Evolutionary conservation across 2,113 vertebrate species (phyloP), one percentile per base, ranked within the genome.

Genomic region (Gobiocypris rarus): DNA sequence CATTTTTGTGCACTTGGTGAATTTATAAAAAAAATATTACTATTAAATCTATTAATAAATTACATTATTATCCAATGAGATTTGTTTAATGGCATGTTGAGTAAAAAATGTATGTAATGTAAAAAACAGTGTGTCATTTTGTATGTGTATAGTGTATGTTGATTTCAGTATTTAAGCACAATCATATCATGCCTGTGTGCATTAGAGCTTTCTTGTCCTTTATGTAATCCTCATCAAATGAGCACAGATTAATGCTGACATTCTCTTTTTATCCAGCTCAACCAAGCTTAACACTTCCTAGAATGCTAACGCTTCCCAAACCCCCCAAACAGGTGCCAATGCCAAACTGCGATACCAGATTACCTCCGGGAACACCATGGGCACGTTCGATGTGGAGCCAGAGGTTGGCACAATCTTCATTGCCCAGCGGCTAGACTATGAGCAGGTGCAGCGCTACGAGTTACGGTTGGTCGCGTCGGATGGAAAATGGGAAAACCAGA

Each of bases 401-500:
- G 95, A 96, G 89, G 91, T 92, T 82, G 96, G 96, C 84, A 94
- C 94, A 22, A 88, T 97, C 81, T 95, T 95, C 50, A 93, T 97
- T 17, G 92, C 94, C 70, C 96, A 95, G 88, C 86, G 92, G n/a
- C 93, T 97, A 74, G 95, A 97, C 91, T 97, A 96, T 15, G 96
- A 97, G 92, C 91, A 92, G 87, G 93, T 95, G 74, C 94, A 92
- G 71, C 90, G 82, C 48, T 96, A 95, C 41, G 93, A 96, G 85
- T 93, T 97, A 31, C 89, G 89, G 7, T 91, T 97, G 90, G 95
- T 97, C 45, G 96, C 95, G 2, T 97, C 96, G 1, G 96, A 97
- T 84, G 96, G 96, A 41, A 97, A 96, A 85, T 97, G 96, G 96
- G 96, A 97, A 91, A 96, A 97, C 81, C 94, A 97, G 84, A 96